Percentiles rank a stretch among this genome's conserved stretches.
phyloP scores from a whole-genome alignment of 2,888 invertebrate genomes.

The Allygus modestus region DNA sequence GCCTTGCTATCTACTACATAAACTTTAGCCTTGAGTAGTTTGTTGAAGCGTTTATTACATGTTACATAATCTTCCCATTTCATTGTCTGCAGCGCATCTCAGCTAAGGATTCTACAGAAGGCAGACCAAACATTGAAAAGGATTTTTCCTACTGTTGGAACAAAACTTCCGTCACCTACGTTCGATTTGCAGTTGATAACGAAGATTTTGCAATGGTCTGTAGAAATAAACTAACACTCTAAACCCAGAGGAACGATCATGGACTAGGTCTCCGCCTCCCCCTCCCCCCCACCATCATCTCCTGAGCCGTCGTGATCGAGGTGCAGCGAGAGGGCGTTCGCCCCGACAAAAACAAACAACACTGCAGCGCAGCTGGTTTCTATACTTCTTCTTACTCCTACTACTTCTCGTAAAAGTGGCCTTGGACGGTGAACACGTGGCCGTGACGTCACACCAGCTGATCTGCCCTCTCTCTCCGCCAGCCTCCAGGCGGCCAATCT shows the following conservation, averaged over 20 bases:
- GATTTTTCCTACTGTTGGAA: too few relatives aligned
- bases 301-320: background rate
- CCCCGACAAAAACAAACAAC: conserved; percentile 58
- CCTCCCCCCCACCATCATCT: background rate
- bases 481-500: conserved; percentile 22
- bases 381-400: conserved; percentile 46
- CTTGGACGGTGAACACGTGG: conserved; percentile 49
- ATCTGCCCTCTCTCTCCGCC: background rate
- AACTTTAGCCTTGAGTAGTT: too few relatives aligned
- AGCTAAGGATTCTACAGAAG: too few relatives aligned
- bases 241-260: background rate
- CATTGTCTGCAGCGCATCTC: too few relatives aligned
- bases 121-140: too few relatives aligned
- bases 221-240: background rate
- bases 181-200: too few relatives aligned
- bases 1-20: too few relatives aligned
- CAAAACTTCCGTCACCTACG: too few relatives aligned
- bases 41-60: too few relatives aligned
- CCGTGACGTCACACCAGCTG: conserved; percentile 51
- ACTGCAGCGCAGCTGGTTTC: conserved; percentile 54
- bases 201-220: too few relatives aligned
- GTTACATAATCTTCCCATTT: too few relatives aligned
- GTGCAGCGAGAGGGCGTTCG: conserved; percentile 52
- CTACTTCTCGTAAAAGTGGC: conserved; percentile 57
- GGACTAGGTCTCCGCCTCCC: background rate